Evolutionary conservation across 2,797 vertebrate species (phyloP), one percentile per base, ranked within the genome.

Genomic region (Anas capensis): DNA sequence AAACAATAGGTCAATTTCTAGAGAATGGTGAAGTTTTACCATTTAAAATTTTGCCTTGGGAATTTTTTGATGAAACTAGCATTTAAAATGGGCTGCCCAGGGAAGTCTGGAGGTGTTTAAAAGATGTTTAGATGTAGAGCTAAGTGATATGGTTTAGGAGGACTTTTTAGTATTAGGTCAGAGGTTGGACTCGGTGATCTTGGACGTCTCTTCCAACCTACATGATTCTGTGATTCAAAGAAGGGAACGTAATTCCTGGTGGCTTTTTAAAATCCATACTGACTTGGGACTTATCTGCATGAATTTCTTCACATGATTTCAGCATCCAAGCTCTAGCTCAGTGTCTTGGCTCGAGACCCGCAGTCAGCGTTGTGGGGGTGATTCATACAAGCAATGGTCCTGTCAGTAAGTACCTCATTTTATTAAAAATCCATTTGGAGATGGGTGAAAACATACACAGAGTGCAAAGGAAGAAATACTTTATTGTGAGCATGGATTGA

Each of bases 401-500:
- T 66, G 23, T 70, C 77, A 79, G 24, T 9, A 81, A 80, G 21
- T 38, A 58, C 29, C 91, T 72, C 12, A 36, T 90, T 94, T 93
- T 78, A 83, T 64, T 81, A 5, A 75, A 75, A 88, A n/a, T 34
- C 42, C 27, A 19, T 14, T 64, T 68, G 21, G 29, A 86, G 73
- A 80, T 0, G 8, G 14, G 27, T 64, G 61, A 85, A 80, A 73
- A 92, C 0, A 0, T 36, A 90, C 44, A 92, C 23, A 84, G 46
- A 78, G 54, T 73, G 86, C 51, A 96, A 95, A 95, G 84, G 81
- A 92, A 96, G 95, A 96, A 97, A 70, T 60, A 71, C 46, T 98
- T 98, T 98, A 97, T 98, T 98, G 95, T 86, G 79, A 96, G 81
- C 82, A 87, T 80, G 85, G 96, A 86, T 34, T 58, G 10, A 26